Evolutionary conservation across 2,888 invertebrate genomes (phyloP).

Genomic region (Pseudeuparius sepicola): DNA sequence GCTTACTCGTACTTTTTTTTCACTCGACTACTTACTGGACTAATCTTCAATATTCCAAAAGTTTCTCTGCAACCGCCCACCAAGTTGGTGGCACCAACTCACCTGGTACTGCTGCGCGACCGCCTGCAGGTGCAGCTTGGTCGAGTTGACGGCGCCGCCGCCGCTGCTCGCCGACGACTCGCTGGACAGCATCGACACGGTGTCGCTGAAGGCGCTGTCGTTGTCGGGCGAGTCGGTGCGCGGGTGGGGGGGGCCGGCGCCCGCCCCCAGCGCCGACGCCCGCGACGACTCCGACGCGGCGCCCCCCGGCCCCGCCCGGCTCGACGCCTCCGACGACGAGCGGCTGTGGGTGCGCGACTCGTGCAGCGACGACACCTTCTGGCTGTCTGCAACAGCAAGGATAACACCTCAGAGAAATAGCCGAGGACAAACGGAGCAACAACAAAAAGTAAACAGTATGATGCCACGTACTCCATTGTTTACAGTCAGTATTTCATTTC

Average conservation of each 20-base stretch:
- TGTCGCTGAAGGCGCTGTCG: slow-evolving; percentile 97
- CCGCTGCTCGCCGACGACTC: slow-evolving; percentile 92
- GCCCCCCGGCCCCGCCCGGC: too few relatives aligned
- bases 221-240: slow-evolving; percentile 93
- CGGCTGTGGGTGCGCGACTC: slow-evolving; percentile 37
- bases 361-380: slow-evolving; percentile 26
- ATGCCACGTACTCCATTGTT: too few relatives aligned
- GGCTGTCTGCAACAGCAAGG: neutral
- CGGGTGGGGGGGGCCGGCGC: slow-evolving; percentile 40
- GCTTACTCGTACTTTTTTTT: too few relatives aligned
- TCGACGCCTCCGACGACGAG: slow-evolving; percentile 39
- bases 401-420: too few relatives aligned
- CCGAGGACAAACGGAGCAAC: too few relatives aligned
- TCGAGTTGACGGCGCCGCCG: slow-evolving; percentile 52
- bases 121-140: slow-evolving; percentile 32
- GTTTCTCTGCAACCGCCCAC: too few relatives aligned
- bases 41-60: too few relatives aligned
- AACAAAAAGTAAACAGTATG: too few relatives aligned
- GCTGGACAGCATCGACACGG: slow-evolving; percentile 83
- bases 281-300: slow-evolving; percentile 35
- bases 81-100: too few relatives aligned
- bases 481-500: too few relatives aligned
- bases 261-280: slow-evolving; percentile 34
- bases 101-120: too few relatives aligned
- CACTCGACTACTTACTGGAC: too few relatives aligned